Percentiles rank a stretch among this genome's conserved stretches.
These are phyloP conservation scores for Anguilla japonica DNA, from an alignment of 2,113 vertebrate genomes.

Conservation along the genomic window DNA sequence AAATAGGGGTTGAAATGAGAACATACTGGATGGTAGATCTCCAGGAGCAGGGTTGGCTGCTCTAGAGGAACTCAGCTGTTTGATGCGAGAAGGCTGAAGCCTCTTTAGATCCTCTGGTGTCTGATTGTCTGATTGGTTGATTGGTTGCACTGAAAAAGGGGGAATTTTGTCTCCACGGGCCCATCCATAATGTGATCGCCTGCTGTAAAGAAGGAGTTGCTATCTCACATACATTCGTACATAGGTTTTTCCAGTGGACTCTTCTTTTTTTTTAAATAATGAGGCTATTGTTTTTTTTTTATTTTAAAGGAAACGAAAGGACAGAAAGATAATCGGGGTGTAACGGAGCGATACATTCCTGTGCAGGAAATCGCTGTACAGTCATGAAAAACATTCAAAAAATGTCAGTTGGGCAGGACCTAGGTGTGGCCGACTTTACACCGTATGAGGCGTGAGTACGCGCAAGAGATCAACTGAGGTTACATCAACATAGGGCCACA, in stretches of 20 bases:
- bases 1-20: too few relatives aligned
- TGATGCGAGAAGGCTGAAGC: background rate
- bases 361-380: background rate
- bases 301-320: constrained; percentile 13
- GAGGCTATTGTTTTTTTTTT: background rate
- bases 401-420: background rate
- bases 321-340: background rate
- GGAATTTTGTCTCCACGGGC: background rate
- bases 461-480: background rate
- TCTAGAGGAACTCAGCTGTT: background rate
- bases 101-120: background rate
- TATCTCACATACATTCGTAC: background rate
- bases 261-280: background rate
- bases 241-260: background rate
- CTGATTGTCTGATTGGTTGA: background rate
- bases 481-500: constrained; percentile 9
- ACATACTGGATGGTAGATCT: too few relatives aligned
- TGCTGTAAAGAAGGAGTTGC: background rate
- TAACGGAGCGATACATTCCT: background rate
- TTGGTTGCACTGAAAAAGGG: background rate
- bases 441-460: background rate
- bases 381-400: background rate
- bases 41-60: too few relatives aligned
- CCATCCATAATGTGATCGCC: constrained; percentile 6
- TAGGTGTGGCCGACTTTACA: background rate